Evolutionary conservation across 2,888 invertebrate species (phyloP).

Genomic region (Selenia dentaria): DNA sequence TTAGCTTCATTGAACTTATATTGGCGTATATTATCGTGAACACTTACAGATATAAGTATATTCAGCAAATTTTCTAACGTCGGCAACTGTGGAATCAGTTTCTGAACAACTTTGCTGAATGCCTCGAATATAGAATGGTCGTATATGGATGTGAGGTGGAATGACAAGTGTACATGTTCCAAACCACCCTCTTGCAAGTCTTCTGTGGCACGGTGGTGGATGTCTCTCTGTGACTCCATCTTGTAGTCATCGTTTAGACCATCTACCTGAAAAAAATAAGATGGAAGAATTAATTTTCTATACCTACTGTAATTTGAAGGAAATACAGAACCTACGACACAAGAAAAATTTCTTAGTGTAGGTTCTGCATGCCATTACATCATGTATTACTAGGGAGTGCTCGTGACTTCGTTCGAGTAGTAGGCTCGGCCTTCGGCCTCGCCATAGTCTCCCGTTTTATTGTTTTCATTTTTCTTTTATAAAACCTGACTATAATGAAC

Average conservation of each 20-base stretch:
- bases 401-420: too few relatives aligned
- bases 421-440: too few relatives aligned
- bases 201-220: constrained; percentile 98
- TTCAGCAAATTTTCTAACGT: constrained; percentile 98
- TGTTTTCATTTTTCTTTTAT: too few relatives aligned
- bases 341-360: too few relatives aligned
- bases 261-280: constrained; percentile 88
- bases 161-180: constrained; percentile 95
- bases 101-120: constrained; percentile 99
- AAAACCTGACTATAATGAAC: too few relatives aligned
- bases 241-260: constrained; percentile 99
- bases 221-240: constrained; percentile 99
- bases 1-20: too few relatives aligned
- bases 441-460: too few relatives aligned
- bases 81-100: constrained; percentile 98
- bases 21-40: too few relatives aligned
- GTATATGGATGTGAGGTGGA: constrained; percentile 99
- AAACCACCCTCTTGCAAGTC: constrained; percentile 95
- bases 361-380: too few relatives aligned
- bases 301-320: too few relatives aligned
- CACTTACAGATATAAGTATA: constrained; percentile 97
- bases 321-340: too few relatives aligned
- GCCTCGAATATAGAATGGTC: constrained; percentile 99
- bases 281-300: background rate
- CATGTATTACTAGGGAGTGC: too few relatives aligned